Conservation (phyloP, 1,140 invertebrate species). For the Conus ventricosus region DNA sequence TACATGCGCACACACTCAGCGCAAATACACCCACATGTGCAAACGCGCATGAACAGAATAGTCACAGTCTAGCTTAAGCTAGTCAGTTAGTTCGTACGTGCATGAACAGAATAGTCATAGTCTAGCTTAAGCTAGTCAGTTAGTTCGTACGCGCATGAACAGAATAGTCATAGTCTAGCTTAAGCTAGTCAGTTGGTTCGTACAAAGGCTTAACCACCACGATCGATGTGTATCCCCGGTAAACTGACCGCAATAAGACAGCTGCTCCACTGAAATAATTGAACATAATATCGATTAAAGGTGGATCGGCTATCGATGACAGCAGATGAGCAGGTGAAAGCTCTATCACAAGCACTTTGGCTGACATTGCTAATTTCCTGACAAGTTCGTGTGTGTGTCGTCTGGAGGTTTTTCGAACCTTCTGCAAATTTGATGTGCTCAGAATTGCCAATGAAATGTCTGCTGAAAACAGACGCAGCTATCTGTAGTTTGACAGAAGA, state of each 20-base stretch:
- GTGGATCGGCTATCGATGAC: not conserved
- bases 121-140: not conserved
- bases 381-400: not conserved
- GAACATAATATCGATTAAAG: not conserved
- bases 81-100: no score
- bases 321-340: not conserved
- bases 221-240: no score
- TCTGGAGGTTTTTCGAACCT: not conserved
- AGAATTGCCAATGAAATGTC: not conserved
- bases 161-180: not conserved
- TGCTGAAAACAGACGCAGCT: not conserved
- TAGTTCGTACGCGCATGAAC: no score
- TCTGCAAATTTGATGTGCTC: not conserved
- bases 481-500: not conserved
- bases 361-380: not conserved
- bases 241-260: not conserved
- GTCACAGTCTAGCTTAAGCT: not conserved
- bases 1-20: no score
- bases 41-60: no score
- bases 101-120: not conserved
- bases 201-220: no score
- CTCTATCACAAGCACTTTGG: not conserved
- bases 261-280: not conserved
- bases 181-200: no score
- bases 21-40: no score